These are phyloP conservation scores for Actinostola sp. DNA, from an alignment of 92 coral and sea anemone species.

Conservation along the genomic window DNA sequence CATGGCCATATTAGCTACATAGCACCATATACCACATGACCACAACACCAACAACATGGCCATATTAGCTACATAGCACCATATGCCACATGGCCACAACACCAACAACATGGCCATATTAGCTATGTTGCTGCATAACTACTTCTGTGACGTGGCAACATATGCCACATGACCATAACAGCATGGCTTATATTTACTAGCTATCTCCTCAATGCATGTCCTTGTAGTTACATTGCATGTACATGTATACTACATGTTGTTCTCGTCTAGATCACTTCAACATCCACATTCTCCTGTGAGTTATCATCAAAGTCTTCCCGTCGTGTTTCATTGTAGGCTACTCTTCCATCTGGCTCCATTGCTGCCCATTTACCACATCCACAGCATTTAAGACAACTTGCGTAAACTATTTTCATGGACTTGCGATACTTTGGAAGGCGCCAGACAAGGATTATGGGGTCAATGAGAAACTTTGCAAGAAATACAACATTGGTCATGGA, in stretches of 20 bases:
- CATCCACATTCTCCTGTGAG: conserved; percentile 7
- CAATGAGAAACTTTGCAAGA: conserved; percentile 61
- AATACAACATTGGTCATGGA: background rate
- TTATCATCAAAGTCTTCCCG: conserved; percentile 1
- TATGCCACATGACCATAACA: background rate
- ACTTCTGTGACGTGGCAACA: no score
- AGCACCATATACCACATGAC: no score
- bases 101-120: background rate
- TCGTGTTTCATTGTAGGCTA: background rate
- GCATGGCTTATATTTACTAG: background rate
- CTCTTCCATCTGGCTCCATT: background rate
- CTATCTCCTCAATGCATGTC: background rate
- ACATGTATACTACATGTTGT: no score
- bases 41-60: background rate
- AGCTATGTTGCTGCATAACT: no score
- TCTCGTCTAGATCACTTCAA: conserved; percentile 7
- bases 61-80: background rate
- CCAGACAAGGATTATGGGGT: conserved; percentile 71
- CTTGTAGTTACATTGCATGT: background rate
- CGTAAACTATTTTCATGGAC: conserved; percentile 7
- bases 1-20: no score
- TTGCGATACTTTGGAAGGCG: conserved; percentile 72
- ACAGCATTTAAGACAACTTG: background rate
- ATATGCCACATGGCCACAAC: background rate
- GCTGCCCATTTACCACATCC: background rate